Base-by-base conservation (phyloP, 92 coral and sea anemone genomes). In the Epizoanthus fatuus region DNA sequence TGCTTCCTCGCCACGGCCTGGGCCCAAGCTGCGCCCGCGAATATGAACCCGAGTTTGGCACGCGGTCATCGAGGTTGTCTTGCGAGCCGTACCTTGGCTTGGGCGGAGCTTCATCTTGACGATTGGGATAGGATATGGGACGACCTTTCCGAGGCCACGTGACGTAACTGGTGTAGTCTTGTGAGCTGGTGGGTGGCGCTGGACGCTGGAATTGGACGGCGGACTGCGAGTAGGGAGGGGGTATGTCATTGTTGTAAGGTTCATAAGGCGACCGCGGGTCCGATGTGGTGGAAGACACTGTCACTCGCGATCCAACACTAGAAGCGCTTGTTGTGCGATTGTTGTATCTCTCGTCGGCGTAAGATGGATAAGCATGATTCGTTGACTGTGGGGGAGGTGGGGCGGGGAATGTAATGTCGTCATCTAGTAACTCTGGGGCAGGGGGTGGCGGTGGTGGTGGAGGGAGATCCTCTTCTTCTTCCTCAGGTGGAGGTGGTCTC, bases 381-480 rank as follows among this genome's bases (percentile, higher is more conserved):
- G 95, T 91, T 20, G 93, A 78, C 25, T 89, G 93, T 0, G 81
- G 88, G 1, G 88, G 89, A 37, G 98, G 98, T 29, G 98, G 97
- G 13, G 94, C 95, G 8, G 90, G 91, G 72, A 88, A 87, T 14
- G 54, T 71, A 32, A 89, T 94, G 75, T 87, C 93, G 20, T 93
- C 92, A 71, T 86, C 81, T 45, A 84, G 60, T 71, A 87, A 83
- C 35, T 91, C 94, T 39, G 86, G 90, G 35, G 89, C 92, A 32
- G 96, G 96, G 32, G 98, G 98, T 42, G 99, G 98, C 8, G 98
- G 99, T 2, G 96, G 99, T 16, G 98, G 98, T 4, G 92, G 95
- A 10, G 95, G 95, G 5, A 90, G 86, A 62, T 84, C 95, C 49
- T 92, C 98, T 12, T 86, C 91, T 5, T 92, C 94, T 25, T 83